These are phyloP conservation scores for Capitella teleta DNA, from an alignment of 1,140 invertebrate species.

Conservation along the genomic window DNA sequence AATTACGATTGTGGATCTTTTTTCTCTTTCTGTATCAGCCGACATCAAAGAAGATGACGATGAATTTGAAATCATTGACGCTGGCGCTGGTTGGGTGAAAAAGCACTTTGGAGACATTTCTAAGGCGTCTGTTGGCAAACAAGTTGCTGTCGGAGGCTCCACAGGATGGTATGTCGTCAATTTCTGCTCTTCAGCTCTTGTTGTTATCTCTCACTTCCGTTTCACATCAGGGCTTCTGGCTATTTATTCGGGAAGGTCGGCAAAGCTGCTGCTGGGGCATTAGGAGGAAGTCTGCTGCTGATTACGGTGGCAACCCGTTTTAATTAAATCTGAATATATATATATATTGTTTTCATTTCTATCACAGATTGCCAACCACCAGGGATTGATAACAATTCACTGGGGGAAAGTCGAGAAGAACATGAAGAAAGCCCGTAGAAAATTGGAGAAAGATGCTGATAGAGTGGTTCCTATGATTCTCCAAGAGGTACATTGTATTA, in stretches of 20 bases:
- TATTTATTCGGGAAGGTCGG: background rate
- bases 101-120: background rate
- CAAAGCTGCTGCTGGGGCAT: background rate
- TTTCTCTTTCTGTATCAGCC: background rate
- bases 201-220: too few species aligned
- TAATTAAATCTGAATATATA: too few species aligned
- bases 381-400: conserved; percentile 6
- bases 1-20: background rate
- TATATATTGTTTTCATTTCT: too few species aligned
- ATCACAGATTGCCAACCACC: conserved; percentile 2
- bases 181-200: background rate
- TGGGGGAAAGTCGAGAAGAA: conserved; percentile 3
- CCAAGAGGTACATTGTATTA: background rate
- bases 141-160: background rate
- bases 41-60: background rate
- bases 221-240: background rate
- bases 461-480: background rate
- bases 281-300: conserved; percentile 3
- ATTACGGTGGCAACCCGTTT: background rate
- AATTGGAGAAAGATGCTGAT: conserved; percentile 1
- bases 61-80: conserved; percentile 4
- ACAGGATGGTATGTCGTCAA: conserved; percentile 2
- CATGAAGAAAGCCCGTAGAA: background rate
- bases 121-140: conserved; percentile 3
- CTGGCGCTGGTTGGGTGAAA: background rate